Conservation (phyloP, 2,888 invertebrate species). For the Oxyscelio sp. region DNA sequence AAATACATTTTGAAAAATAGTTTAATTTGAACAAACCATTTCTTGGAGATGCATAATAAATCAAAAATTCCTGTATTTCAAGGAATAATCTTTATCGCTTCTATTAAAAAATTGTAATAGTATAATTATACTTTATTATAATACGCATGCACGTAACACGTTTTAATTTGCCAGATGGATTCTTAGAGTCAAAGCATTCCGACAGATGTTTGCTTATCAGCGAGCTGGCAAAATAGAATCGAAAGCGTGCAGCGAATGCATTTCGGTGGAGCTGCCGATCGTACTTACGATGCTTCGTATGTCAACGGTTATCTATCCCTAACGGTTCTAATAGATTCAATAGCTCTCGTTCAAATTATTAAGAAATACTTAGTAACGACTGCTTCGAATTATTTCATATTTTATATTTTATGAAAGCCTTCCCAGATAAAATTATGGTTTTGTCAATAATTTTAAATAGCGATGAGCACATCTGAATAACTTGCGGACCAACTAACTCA, state of each 20-base stretch:
- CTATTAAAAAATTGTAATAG: no score
- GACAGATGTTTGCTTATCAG: conserved; percentile 60
- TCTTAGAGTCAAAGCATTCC: conserved; percentile 59
- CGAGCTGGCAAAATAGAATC: conserved; percentile 49
- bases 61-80: no score
- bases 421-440: neutral
- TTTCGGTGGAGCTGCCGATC: conserved; percentile 59
- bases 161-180: conserved; percentile 67
- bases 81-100: no score
- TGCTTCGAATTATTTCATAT: conserved; percentile 42
- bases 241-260: conserved; percentile 64
- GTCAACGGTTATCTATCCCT: conserved; percentile 59
- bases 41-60: no score
- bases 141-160: conserved; percentile 53
- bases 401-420: conserved; percentile 14
- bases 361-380: conserved; percentile 52
- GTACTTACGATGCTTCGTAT: conserved; percentile 57
- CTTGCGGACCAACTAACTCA: no score
- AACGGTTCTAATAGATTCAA: conserved; percentile 62
- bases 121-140: no score
- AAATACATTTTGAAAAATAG: no score
- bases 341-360: conserved; percentile 36
- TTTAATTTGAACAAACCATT: no score
- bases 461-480: no score
- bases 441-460: no score